phyloP scores from a whole-genome alignment of 2,888 invertebrate genomes.

The Cantharis flavilabris region DNA sequence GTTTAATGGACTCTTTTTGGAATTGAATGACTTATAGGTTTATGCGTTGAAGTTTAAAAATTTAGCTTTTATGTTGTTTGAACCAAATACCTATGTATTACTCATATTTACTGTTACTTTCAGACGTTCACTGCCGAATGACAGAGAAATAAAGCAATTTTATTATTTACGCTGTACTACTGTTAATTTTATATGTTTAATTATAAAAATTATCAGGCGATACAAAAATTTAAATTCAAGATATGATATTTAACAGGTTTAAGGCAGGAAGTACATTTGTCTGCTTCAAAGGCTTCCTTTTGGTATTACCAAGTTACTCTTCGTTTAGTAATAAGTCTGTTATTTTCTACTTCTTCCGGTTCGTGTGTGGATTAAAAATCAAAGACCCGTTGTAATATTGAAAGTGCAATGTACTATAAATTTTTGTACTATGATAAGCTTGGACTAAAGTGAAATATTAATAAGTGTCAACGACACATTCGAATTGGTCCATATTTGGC shows the following conservation, averaged over 20 bases:
- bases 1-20: neutral
- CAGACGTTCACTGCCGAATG: neutral
- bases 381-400: conserved; percentile 17
- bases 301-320: neutral
- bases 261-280: neutral
- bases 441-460: neutral
- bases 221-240: neutral
- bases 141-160: neutral
- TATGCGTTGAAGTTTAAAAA: neutral
- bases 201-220: neutral
- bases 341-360: conserved; percentile 18
- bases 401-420: conserved; percentile 20
- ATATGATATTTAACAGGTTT: neutral
- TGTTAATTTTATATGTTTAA: neutral
- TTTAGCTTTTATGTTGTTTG: neutral
- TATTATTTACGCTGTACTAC: neutral
- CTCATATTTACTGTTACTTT: neutral
- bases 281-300: neutral
- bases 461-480: neutral
- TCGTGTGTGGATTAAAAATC: conserved; percentile 17
- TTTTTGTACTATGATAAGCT: neutral
- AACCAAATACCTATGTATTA: neutral
- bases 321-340: neutral
- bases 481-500: neutral
- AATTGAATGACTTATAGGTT: neutral